phyloP scores from a whole-genome alignment of 2,888 invertebrate species.

The Diarsia mendica region DNA sequence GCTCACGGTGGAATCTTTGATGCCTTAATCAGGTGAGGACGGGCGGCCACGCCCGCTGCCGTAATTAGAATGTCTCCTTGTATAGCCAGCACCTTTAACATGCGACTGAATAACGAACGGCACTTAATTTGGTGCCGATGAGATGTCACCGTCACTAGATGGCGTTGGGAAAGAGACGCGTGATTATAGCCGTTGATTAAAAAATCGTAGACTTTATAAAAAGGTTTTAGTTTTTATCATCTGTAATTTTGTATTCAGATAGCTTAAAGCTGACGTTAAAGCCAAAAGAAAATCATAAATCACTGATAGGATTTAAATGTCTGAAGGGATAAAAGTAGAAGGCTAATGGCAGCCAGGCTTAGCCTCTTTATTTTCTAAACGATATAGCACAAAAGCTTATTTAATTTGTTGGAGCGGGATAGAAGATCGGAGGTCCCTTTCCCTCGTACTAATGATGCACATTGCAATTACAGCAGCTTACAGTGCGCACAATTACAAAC shows the following conservation, averaged over 20 bases:
- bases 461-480: constrained; percentile 79
- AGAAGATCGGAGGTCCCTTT: constrained; percentile 49
- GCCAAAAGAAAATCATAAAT: constrained; percentile 25
- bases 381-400: constrained; percentile 58
- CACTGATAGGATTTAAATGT: constrained; percentile 25
- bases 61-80: constrained; percentile 85
- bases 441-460: constrained; percentile 76
- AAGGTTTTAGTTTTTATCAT: background rate
- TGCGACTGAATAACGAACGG: constrained; percentile 66
- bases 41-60: constrained; percentile 76
- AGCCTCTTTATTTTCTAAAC: constrained; percentile 54
- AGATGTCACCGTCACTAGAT: constrained; percentile 47
- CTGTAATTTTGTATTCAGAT: background rate
- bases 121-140: constrained; percentile 66
- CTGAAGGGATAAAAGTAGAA: constrained; percentile 22
- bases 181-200: constrained; percentile 26
- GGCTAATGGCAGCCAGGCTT: constrained; percentile 41
- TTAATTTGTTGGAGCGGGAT: constrained; percentile 58
- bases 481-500: constrained; percentile 73
- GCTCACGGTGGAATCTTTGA: constrained; percentile 80
- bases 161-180: constrained; percentile 11
- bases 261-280: background rate
- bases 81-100: constrained; percentile 71
- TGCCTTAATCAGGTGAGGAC: constrained; percentile 85
- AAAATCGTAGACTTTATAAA: background rate